Conservation (phyloP, 2,888 invertebrate genomes). For the Alloplasta piceator region DNA sequence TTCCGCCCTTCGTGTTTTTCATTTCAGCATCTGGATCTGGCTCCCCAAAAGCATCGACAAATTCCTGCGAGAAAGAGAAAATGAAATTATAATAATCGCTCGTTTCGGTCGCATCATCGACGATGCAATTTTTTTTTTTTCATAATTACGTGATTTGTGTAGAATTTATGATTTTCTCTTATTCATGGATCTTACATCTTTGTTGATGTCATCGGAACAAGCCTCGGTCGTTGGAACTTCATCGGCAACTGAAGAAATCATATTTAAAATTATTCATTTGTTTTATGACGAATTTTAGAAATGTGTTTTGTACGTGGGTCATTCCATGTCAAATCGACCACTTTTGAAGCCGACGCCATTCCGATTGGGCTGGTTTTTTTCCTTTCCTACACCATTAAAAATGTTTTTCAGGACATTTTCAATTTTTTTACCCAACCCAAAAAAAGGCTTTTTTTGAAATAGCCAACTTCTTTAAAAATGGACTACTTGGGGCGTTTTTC, state of each 20-base stretch:
- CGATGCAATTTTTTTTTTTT: neutral
- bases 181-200: conserved; percentile 62
- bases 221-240: conserved; percentile 46
- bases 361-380: too few relatives aligned
- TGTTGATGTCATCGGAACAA: conserved; percentile 64
- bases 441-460: too few relatives aligned
- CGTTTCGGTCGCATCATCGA: neutral
- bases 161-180: neutral
- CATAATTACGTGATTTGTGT: neutral
- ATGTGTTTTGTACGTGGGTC: too few relatives aligned
- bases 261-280: neutral
- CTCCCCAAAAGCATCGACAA: conserved; percentile 81
- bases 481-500: too few relatives aligned
- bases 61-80: conserved; percentile 75
- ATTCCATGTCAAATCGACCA: too few relatives aligned
- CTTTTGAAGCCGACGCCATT: too few relatives aligned
- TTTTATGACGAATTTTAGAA: too few relatives aligned
- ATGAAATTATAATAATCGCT: neutral
- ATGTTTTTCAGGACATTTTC: too few relatives aligned
- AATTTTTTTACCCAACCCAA: too few relatives aligned
- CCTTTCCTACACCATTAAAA: too few relatives aligned
- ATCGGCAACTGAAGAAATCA: conserved; percentile 36
- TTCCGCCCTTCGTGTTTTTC: conserved; percentile 70
- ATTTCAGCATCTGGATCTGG: conserved; percentile 72
- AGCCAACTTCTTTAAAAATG: too few relatives aligned